Evolutionary conservation across 2,888 invertebrate species (phyloP), one percentile per base, ranked within the genome.

Genomic region (Idaea aversata): DNA sequence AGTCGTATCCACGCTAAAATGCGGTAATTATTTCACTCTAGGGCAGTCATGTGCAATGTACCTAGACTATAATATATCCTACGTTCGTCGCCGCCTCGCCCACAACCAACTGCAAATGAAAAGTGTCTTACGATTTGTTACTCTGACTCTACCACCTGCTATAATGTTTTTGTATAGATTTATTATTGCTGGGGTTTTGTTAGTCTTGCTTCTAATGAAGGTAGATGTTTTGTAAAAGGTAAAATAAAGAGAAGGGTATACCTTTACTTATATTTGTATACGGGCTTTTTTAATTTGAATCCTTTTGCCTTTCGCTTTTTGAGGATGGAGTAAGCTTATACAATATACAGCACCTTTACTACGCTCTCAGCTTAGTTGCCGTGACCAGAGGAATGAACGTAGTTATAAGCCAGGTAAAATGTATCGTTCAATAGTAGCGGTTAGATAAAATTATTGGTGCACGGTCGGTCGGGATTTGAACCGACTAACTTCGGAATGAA

Each of bases 61-160:
- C 25, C 25, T 25, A 25, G 25, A 25, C 25, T 25, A 47, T 67
- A 57, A 47, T 63, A 36, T 68, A n/a, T n/a, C 47, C 62, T 61
- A 60, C 36, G 61, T 63, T 63, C 57, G 35, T 62, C 63, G 16
- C 47, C 36, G 36, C 36, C 47, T 7, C 47, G 7, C 13, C 47
- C 10, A 7, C 47, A 13, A 13, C 47, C 10, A 7, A 13, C 47
- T 47, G 47, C 47, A 13, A 47, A 47, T 47, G 47, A 47, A 47
- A 47, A 47, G 47, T 47, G 47, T 47, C 47, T 47, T 47, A 47
- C 47, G 47, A 47, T 47, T 47, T 47, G 47, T 47, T 47, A 47
- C 47, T 47, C 47, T 47, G 47, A 47, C 47, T 47, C 13, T 47
- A 47, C 47, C 47, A 47, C 47, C 47, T 47, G 47, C 47, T 47